phyloP scores from a whole-genome alignment of 2,113 vertebrate genomes.

The Pelmatolapia mariae region DNA sequence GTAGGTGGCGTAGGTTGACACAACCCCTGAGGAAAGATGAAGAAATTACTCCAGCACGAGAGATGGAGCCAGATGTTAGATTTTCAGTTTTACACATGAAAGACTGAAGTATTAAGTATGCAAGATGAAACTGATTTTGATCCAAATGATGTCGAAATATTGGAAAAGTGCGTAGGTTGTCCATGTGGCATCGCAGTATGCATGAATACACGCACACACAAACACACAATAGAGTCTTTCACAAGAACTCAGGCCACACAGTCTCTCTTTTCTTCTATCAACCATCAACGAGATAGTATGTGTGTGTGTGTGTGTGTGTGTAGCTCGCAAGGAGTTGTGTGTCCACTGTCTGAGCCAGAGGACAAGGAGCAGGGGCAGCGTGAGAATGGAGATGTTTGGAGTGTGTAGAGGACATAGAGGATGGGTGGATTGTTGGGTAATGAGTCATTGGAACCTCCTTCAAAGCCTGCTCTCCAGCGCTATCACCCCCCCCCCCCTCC shows the following conservation, averaged over 20 bases:
- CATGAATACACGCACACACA: neutral
- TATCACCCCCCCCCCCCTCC: no score
- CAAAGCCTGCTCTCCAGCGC: no score
- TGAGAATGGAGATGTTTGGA: no score
- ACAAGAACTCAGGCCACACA: slow-evolving; percentile 13
- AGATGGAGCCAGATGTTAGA: neutral
- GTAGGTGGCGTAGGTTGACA: slow-evolving; percentile 28
- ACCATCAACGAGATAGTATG: neutral
- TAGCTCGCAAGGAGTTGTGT: no score
- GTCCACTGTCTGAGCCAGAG: no score
- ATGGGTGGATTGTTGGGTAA: no score
- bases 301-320: no score
- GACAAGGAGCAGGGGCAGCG: no score
- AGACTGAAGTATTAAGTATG: neutral
- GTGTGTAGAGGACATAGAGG: no score
- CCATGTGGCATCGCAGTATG: neutral
- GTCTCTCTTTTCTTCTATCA: slow-evolving; percentile 49
- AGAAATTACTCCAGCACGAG: slow-evolving; percentile 13
- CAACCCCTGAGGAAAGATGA: neutral
- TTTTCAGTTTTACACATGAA: neutral
- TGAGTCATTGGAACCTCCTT: no score
- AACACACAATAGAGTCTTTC: slow-evolving; percentile 46
- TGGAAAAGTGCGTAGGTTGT: neutral
- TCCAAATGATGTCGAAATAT: neutral
- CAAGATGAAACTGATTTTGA: neutral